Evolutionary conservation across 2,797 vertebrate species (phyloP).

Genomic region (Nasua narica): DNA sequence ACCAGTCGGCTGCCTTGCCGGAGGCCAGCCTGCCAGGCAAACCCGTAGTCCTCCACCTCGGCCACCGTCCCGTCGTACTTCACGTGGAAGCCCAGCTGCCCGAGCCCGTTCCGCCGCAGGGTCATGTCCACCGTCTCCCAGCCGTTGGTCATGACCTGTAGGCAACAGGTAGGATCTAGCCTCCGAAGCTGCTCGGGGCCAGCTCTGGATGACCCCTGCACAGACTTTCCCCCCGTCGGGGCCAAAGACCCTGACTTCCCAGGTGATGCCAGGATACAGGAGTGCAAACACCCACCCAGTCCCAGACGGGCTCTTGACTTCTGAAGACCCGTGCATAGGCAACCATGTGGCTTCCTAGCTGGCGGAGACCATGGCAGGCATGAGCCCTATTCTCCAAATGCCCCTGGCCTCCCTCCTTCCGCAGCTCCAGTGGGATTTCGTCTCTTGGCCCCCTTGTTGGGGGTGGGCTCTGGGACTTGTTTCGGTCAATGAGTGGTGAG

Average conservation of each 20-base stretch:
- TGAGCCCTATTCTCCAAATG: background rate
- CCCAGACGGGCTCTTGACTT: background rate
- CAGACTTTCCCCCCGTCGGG: background rate
- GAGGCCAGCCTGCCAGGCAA: conserved; percentile 96
- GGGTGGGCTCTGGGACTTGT: background rate
- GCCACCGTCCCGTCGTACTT: conserved; percentile 94
- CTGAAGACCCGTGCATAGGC: accelerated
- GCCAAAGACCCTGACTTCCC: background rate
- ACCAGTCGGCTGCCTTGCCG: conserved; percentile 94
- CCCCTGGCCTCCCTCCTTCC: background rate
- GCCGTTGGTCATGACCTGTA: conserved; percentile 89
- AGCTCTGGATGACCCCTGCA: background rate
- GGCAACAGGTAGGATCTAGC: background rate
- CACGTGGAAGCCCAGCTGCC: conserved; percentile 96
- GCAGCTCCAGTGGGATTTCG: background rate
- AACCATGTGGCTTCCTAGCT: no score
- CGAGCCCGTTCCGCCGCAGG: conserved; percentile 92
- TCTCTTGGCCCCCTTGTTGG: background rate
- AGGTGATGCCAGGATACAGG: background rate
- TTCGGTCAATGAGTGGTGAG: background rate
- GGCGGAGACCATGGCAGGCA: accelerated
- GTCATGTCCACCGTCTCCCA: conserved; percentile 97
- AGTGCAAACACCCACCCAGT: accelerated
- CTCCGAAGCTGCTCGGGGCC: background rate
- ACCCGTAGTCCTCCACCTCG: conserved; percentile 97